Base-by-base conservation (phyloP, 1,140 invertebrate species). In the Leguminivora glycinivorella region DNA sequence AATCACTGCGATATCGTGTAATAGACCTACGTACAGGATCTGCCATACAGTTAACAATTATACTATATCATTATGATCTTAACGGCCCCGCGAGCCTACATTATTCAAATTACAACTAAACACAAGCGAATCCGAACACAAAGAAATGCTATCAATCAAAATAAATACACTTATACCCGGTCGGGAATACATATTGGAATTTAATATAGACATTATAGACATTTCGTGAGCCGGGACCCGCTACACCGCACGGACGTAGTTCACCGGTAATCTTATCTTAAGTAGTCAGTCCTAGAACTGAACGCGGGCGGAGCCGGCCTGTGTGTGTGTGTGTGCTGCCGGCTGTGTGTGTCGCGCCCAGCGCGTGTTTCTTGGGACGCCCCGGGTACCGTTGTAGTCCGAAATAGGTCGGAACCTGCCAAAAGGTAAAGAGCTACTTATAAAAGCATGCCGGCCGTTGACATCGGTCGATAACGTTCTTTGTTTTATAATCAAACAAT, bases 1-100 rank as follows among this genome's bases (percentile, higher is more conserved):
- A 90, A 91, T 84, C 87, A 91, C 87, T 90, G 89, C 84, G 80
- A 84, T 84, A 82, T 77, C 80, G 78, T 84, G 81, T 81, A 75
- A 75, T 70, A 77, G 72, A 76, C 75, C 79, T 80, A 81, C 80
- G 71, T 75, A 79, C 78, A 83, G 76, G 77, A 77, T 79, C 76
- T 75, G 80, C 76, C 81, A 72, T 81, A 80, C 79, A 83, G 76
- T 78, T 83, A 88, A 87, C 82, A 87, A 78, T 83, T 83, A 87
- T 74, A 70, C 72, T 79, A 80, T 74, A 73, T 73, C 76, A 78
- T 76, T 52, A 82, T 78, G 76, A 77, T 82, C 81, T 83, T 83
- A 81, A 76, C 68, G 58, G 75, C 75, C 66, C 76, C 73, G 70
- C 58, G 72, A 75, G 74, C 70, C 26, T 76, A 78, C 75, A 74